These are phyloP conservation scores for Andrena dorsata DNA, from an alignment of 2,888 invertebrate species.

Conservation along the genomic window DNA sequence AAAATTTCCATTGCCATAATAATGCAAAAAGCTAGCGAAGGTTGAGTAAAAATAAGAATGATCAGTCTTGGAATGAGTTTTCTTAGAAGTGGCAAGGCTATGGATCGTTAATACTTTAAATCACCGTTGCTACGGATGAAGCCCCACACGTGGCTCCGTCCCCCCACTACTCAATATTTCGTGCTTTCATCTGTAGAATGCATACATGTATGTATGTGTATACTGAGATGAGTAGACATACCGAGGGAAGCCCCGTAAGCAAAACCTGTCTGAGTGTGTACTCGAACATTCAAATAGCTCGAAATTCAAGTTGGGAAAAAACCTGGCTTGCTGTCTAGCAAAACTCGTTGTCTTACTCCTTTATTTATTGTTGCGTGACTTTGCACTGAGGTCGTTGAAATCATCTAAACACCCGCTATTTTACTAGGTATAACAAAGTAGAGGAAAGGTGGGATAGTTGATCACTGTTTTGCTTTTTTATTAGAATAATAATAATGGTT, in stretches of 20 bases:
- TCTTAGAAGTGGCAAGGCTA: conserved; percentile 6
- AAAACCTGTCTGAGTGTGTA: not conserved
- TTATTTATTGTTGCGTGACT: too few species aligned
- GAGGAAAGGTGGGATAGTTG: too few species aligned
- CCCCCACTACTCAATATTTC: not conserved
- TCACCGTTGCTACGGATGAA: conserved; percentile 3
- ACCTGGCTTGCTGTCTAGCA: not conserved
- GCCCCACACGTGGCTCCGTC: not conserved
- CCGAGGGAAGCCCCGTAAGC: not conserved
- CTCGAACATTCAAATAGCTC: not conserved
- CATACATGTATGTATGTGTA: not conserved
- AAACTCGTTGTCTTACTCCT: too few species aligned
- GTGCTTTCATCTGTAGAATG: not conserved
- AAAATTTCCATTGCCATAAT: not conserved
- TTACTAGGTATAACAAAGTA: too few species aligned
- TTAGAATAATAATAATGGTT: too few species aligned
- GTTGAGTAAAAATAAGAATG: not conserved
- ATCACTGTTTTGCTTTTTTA: too few species aligned
- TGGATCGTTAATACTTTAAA: conserved; percentile 11
- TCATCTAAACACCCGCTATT: too few species aligned
- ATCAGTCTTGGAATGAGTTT: not conserved
- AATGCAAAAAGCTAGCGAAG: not conserved
- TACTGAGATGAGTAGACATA: not conserved
- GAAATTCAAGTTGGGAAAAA: not conserved
- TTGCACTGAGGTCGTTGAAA: too few species aligned